phyloP scores from a whole-genome alignment of 1,140 invertebrate species.

The Micrasema minimum region DNA sequence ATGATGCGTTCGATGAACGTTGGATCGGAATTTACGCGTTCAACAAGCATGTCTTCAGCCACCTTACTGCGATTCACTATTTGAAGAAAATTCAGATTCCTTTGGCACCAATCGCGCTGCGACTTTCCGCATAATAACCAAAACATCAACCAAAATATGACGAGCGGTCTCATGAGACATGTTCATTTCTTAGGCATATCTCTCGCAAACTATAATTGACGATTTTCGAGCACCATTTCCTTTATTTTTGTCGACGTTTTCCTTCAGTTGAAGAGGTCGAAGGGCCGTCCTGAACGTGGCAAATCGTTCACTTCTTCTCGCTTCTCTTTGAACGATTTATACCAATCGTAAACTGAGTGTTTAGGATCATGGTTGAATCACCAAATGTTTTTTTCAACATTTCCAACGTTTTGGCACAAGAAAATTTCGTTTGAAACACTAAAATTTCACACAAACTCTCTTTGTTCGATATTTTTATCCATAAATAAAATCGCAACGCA shows the following conservation, averaged over 20 bases:
- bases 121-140: background rate
- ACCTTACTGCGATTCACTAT: background rate
- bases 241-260: constrained; percentile 51
- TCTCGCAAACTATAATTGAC: constrained; percentile 2
- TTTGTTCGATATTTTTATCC: constrained; percentile 52
- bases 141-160: background rate
- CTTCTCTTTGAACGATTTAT: constrained; percentile 48
- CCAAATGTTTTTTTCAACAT: constrained; percentile 38
- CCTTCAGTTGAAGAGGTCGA: constrained; percentile 52
- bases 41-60: constrained; percentile 2
- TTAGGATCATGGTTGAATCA: constrained; percentile 30
- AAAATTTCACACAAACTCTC: constrained; percentile 54
- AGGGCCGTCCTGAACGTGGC: constrained; percentile 52
- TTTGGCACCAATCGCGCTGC: background rate
- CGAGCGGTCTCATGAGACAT: background rate
- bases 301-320: constrained; percentile 54
- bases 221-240: constrained; percentile 51
- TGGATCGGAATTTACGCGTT: background rate
- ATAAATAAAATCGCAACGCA: constrained; percentile 51
- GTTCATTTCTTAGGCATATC: constrained; percentile 19
- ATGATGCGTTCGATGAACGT: background rate
- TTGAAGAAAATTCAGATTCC: background rate
- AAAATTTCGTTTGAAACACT: constrained; percentile 40
- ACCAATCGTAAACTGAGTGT: constrained; percentile 50
- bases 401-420: constrained; percentile 38